Base-by-base conservation (phyloP, 2,113 vertebrate species). In the Gadus chalcogrammus region DNA sequence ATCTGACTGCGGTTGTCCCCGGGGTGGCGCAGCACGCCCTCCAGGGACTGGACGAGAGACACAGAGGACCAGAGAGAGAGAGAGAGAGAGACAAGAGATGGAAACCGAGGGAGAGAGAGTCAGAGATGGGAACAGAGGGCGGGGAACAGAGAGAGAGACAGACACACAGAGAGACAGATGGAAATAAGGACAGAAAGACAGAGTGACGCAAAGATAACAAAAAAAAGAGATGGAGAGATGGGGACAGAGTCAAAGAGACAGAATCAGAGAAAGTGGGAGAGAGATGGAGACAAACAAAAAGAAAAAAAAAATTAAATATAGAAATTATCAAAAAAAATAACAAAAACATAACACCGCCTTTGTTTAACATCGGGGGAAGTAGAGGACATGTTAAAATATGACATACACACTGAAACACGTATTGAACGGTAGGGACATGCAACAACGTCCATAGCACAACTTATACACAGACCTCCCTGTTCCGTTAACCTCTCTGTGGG, bases 1-100 rank as follows among this genome's bases (percentile, higher is more conserved):
- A 99, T 98, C 88, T 99, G 97, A 0, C 96, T 98, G 73, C 97
- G 91, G 88, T 99, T 99, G 85, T 99, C 97, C 12, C 93, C 92
- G 0, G 97, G 97, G 80, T 99, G 96, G 27, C 96, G 94, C 60
- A 98, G 88, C 65, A 95, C 94, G 9, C 90, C 92, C 86, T 99
- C 97, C 84, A 99, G 72, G 72, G 93, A 91, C 97, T 99, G 85
- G 70, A 55, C 61, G 61, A 11, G 61, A 24, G 18, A 17, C 22
- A 58, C 13, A 61, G 18, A 35, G n/a, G 53, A 20, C 17, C 8
- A 61, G 68, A 69, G 15, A n/a, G 20, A 16, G 20, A 67, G 16
- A 35, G 11, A 15, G 28, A 64, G 1, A 5, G 22, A 64, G 31
- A 65, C 31, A n/a, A 24, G 22, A 24, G 27, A 64, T 11, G 16